These are phyloP conservation scores for Synergus gifuensis DNA, from an alignment of 2,888 invertebrate genomes.

Conservation along the genomic window DNA sequence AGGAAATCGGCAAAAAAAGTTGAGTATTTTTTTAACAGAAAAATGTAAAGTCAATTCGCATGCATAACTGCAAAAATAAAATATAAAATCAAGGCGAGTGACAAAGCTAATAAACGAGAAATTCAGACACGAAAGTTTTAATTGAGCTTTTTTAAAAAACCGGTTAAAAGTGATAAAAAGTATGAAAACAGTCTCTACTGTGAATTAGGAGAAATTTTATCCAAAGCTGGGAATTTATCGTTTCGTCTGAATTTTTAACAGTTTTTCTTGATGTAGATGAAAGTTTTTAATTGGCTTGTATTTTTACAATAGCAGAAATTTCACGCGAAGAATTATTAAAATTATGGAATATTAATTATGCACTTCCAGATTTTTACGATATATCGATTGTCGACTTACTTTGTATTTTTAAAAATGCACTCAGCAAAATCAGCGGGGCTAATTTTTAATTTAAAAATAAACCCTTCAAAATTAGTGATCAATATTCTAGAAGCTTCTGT, in stretches of 20 bases:
- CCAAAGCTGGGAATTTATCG: background rate
- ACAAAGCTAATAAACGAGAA: background rate
- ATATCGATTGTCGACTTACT: background rate
- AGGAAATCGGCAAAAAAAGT: background rate
- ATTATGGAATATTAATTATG: background rate
- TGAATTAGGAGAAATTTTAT: background rate
- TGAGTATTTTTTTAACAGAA: background rate
- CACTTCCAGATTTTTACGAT: background rate
- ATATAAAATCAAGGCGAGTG: background rate
- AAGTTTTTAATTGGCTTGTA: background rate
- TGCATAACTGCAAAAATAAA: background rate
- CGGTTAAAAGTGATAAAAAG: background rate
- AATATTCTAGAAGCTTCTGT: background rate
- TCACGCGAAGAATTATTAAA: too few relatives aligned
- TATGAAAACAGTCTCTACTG: background rate
- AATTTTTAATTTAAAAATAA: background rate
- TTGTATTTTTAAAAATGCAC: background rate
- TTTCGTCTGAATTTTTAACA: too few relatives aligned
- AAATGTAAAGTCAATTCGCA: background rate
- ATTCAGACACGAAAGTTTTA: background rate
- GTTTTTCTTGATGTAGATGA: background rate
- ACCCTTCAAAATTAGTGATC: background rate
- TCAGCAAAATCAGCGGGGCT: background rate
- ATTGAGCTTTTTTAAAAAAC: background rate
- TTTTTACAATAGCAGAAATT: too few relatives aligned